Conservation (phyloP, 2,888 invertebrate genomes). For the Ophion costatus region DNA sequence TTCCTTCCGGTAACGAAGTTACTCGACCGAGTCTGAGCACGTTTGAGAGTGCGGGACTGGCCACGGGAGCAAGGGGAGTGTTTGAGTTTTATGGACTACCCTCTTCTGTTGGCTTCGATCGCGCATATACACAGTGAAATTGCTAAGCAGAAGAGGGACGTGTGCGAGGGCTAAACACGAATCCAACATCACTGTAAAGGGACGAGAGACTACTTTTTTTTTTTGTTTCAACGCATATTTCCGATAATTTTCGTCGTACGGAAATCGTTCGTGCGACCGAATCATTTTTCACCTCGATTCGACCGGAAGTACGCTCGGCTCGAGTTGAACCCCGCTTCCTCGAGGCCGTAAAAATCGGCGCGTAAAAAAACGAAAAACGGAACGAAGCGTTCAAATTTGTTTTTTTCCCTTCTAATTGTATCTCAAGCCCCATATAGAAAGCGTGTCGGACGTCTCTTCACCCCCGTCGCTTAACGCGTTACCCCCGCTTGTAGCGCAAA, state of each 20-base stretch:
- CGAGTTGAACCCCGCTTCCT: too few relatives aligned
- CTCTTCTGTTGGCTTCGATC: background rate
- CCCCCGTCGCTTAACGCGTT: too few relatives aligned
- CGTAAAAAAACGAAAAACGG: too few relatives aligned
- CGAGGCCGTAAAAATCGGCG: background rate
- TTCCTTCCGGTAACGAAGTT: constrained; percentile 61
- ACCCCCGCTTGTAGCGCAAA: too few relatives aligned
- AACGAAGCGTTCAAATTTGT: background rate
- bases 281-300: too few relatives aligned
- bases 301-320: too few relatives aligned
- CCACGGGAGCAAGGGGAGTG: background rate
- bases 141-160: background rate
- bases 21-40: constrained; percentile 45
- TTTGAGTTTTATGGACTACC: background rate
- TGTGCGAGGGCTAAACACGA: background rate
- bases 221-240: too few relatives aligned
- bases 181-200: background rate
- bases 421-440: background rate
- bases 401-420: background rate
- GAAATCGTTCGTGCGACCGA: too few relatives aligned
- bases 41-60: background rate
- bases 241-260: too few relatives aligned
- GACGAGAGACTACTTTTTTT: too few relatives aligned
- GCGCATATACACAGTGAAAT: background rate
- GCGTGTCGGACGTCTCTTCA: constrained; percentile 71